Evolutionary conservation across 2,797 vertebrate species (phyloP).

Genomic region (Alcedo atthis): DNA sequence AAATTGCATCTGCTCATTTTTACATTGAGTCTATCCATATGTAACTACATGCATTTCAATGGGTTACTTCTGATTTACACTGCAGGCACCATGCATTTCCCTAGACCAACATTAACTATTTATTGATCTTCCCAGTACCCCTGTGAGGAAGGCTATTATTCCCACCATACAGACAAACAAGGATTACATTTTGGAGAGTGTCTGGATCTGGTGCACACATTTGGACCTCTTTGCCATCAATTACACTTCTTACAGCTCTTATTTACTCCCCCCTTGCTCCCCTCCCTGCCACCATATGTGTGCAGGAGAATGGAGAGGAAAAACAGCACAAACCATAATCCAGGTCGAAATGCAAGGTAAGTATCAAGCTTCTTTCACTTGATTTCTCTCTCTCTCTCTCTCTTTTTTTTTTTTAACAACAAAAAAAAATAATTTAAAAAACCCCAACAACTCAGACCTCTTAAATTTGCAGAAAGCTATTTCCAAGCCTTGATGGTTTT

Average conservation of each 20-base stretch:
- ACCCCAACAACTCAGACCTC: neutral
- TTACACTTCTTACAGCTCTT: conserved; percentile 40
- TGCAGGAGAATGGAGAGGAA: conserved; percentile 51
- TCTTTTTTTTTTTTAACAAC: neutral
- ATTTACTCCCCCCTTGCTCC: neutral
- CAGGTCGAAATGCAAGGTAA: conserved; percentile 16
- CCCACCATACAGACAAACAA: conserved; percentile 49
- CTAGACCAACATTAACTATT: conserved; percentile 57
- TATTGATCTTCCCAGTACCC: conserved; percentile 46
- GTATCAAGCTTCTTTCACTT: neutral
- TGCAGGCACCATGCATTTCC: conserved; percentile 19
- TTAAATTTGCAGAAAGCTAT: neutral
- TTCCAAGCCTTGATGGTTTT: neutral
- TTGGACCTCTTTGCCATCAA: conserved; percentile 59
- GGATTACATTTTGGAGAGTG: conserved; percentile 49
- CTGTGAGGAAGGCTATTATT: conserved; percentile 52
- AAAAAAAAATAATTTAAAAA: neutral
- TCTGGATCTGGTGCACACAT: conserved; percentile 58
- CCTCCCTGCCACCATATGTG: neutral
- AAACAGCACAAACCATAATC: conserved; percentile 41
- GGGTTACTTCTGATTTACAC: conserved; percentile 53
- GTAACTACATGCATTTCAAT: conserved; percentile 35
- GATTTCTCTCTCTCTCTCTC: neutral
- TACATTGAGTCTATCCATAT: neutral
- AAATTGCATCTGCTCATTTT: conserved; percentile 5